Evolutionary conservation across 2,113 vertebrate genomes (phyloP).

Genomic region (Ceyx melanurus): DNA sequence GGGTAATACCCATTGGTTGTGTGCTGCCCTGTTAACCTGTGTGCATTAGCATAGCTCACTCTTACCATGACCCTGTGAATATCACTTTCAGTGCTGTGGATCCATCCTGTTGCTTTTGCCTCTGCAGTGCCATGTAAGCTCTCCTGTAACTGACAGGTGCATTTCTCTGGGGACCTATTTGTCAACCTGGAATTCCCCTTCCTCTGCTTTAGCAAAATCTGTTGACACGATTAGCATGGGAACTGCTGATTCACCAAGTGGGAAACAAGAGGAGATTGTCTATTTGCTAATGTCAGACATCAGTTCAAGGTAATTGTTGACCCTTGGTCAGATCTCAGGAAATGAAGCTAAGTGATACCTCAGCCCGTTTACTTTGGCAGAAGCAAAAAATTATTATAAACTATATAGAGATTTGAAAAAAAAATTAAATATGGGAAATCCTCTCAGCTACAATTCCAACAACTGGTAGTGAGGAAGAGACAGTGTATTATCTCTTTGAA

Average conservation of each 20-base stretch:
- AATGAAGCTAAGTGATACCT: conserved; percentile 48
- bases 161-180: conserved; percentile 61
- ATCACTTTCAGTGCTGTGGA: not conserved
- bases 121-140: not conserved
- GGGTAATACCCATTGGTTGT: not conserved
- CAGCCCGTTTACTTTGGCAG: not conserved
- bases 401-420: not conserved
- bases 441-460: not conserved
- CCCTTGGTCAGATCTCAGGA: conserved; percentile 44
- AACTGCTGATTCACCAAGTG: conserved; percentile 66
- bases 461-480: conserved; percentile 5
- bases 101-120: not conserved
- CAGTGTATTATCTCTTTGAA: conserved; percentile 57
- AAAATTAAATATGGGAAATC: not conserved
- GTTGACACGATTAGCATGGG: conserved; percentile 47
- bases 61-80: not conserved
- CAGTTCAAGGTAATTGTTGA: conserved; percentile 62
- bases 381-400: conserved; percentile 5
- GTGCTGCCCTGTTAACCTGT: not conserved
- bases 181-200: conserved; percentile 62
- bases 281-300: conserved; percentile 62
- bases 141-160: conserved; percentile 49
- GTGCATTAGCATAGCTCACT: not conserved
- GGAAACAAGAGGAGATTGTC: conserved; percentile 49
- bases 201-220: conserved; percentile 42